Evolutionary conservation across 2,888 invertebrate genomes (phyloP).

Genomic region (Zeuzera pyrina): DNA sequence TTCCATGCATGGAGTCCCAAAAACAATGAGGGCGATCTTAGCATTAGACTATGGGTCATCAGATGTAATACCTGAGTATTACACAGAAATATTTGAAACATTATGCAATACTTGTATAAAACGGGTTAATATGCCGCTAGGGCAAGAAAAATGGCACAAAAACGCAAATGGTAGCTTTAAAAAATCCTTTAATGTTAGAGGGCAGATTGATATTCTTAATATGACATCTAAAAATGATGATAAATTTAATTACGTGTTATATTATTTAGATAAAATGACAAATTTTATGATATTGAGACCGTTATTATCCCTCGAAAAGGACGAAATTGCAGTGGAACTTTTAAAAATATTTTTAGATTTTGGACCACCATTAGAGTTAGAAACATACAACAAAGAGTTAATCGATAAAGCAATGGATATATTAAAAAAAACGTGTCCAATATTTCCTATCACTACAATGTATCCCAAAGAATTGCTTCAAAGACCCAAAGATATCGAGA

Average conservation of each 20-base stretch:
- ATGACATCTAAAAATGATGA: neutral
- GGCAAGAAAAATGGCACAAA: too few species aligned
- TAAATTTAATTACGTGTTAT: neutral
- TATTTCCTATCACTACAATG: neutral
- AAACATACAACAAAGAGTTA: neutral
- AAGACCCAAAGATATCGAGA: neutral
- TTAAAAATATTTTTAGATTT: neutral
- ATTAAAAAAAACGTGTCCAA: neutral
- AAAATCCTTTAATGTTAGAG: neutral
- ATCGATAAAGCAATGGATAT: neutral
- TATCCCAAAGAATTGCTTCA: too few species aligned
- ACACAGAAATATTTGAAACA: too few species aligned
- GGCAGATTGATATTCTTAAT: neutral
- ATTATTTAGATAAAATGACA: neutral
- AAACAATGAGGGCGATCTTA: too few species aligned
- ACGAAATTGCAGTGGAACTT: neutral
- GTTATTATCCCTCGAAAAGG: neutral
- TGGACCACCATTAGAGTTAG: neutral
- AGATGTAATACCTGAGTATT: too few species aligned
- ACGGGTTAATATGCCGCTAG: too few species aligned
- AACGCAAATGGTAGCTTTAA: too few species aligned
- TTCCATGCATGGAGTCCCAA: too few species aligned
- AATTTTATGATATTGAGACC: neutral
- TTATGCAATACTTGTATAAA: too few species aligned
- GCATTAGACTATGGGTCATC: too few species aligned